phyloP scores from a whole-genome alignment of 2,888 invertebrate species.

The Gandaritis pyraliata region DNA sequence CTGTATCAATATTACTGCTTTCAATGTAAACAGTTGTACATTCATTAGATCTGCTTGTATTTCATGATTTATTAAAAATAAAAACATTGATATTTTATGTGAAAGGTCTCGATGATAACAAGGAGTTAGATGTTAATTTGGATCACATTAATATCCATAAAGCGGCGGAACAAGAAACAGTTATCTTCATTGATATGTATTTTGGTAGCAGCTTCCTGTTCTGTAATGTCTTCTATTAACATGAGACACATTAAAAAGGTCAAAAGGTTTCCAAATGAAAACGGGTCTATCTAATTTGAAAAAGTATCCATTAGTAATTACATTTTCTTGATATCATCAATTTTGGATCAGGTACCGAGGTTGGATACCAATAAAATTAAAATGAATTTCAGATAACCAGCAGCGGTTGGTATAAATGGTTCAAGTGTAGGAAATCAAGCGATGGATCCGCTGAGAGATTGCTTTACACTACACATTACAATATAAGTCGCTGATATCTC shows the following conservation, averaged over 20 bases:
- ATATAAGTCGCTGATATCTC: conserved; percentile 35
- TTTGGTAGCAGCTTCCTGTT: conserved; percentile 37
- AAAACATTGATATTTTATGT: conserved; percentile 22
- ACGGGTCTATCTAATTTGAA: conserved; percentile 53
- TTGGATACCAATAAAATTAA: conserved; percentile 63
- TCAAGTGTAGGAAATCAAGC: conserved; percentile 38
- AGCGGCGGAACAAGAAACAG: conserved; percentile 27
- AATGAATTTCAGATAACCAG: conserved; percentile 57
- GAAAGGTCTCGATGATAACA: conserved; percentile 21
- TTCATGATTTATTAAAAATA: conserved; percentile 27
- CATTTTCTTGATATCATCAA: conserved; percentile 57
- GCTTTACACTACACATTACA: conserved; percentile 11
- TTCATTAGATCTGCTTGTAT: conserved; percentile 28
- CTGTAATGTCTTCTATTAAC: conserved; percentile 37
- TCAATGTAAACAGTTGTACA: conserved; percentile 25
- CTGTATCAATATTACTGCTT: conserved; percentile 58
- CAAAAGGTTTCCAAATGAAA: conserved; percentile 31
- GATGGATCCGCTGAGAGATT: conserved; percentile 20
- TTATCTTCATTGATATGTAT: conserved; percentile 35
- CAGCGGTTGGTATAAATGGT: conserved; percentile 45
- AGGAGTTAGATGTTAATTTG: conserved; percentile 31
- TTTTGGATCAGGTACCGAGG: conserved; percentile 50
- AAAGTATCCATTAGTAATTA: conserved; percentile 62
- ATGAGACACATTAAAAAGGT: conserved; percentile 38
- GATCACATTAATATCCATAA: conserved; percentile 16